These are phyloP conservation scores for Bombylius discolor DNA, from an alignment of 2,888 invertebrate genomes.

Conservation along the genomic window DNA sequence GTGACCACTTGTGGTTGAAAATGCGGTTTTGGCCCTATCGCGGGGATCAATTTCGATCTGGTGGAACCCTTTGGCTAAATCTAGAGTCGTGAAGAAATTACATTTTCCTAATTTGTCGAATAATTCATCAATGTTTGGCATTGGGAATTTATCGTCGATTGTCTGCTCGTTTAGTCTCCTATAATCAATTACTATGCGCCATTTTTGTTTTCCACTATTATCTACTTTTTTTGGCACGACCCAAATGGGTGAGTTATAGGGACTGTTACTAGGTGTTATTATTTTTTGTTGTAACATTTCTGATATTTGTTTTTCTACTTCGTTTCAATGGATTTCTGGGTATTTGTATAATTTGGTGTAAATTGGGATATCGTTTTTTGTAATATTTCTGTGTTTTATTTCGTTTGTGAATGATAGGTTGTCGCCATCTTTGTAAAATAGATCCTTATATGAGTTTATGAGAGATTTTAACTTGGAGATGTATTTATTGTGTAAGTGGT, in stretches of 20 bases:
- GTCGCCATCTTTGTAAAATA: conserved; percentile 4
- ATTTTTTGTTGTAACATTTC: conserved; percentile 15
- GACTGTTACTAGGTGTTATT: conserved; percentile 15
- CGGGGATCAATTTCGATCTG: neutral
- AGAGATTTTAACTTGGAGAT: neutral
- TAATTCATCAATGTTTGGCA: too few relatives aligned
- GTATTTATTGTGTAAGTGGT: neutral
- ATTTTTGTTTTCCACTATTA: conserved; percentile 3
- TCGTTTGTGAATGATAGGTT: conserved; percentile 2
- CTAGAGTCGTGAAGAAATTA: neutral
- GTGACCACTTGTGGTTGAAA: too few relatives aligned
- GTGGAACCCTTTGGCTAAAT: conserved; percentile 1
- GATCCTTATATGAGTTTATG: neutral
- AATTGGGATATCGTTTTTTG: conserved; percentile 5
- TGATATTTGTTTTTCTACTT: conserved; percentile 9
- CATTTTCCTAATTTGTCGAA: too few relatives aligned
- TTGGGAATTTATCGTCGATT: too few relatives aligned
- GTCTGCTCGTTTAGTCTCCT: too few relatives aligned
- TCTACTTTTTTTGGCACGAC: conserved; percentile 15
- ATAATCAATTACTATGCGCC: conserved; percentile 2
- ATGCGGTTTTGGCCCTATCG: too few relatives aligned
- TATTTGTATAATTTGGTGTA: conserved; percentile 9
- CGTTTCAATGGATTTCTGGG: conserved; percentile 10
- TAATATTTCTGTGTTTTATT: conserved; percentile 6
- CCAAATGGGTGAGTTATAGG: conserved; percentile 17